Percentiles rank a stretch among this genome's conserved stretches.
phyloP scores from a whole-genome alignment of 2,113 vertebrate species.

The Bufo gargarizans region DNA sequence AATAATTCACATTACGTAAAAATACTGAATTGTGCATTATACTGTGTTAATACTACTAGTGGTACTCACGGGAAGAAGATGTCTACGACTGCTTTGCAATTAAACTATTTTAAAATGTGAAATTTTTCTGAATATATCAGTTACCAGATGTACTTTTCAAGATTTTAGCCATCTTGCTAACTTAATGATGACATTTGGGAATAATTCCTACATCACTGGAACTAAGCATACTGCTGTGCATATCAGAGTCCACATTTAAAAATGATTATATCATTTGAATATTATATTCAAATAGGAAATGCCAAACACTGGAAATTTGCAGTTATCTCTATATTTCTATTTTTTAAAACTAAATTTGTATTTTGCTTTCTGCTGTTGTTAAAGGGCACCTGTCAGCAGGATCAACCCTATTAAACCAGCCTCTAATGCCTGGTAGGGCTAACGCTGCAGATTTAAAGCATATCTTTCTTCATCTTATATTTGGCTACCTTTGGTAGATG shows the following conservation, averaged over 20 bases:
- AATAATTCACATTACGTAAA: too few species aligned
- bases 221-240: conserved; percentile 16
- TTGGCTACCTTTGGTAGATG: too few species aligned
- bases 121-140: conserved; percentile 25
- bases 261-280: conserved; percentile 39
- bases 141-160: conserved; percentile 32
- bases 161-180: conserved; percentile 18
- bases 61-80: not conserved
- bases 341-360: not conserved
- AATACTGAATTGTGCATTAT: too few species aligned
- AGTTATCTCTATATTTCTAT: not conserved
- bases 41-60: not conserved
- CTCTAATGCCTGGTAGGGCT: too few species aligned
- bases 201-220: conserved; percentile 20
- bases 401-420: too few species aligned
- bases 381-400: too few species aligned
- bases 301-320: not conserved
- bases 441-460: too few species aligned
- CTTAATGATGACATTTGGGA: conserved; percentile 53
- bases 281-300: not conserved
- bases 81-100: conserved; percentile 10
- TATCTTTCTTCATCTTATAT: too few species aligned
- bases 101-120: conserved; percentile 20
- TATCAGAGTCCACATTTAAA: conserved; percentile 39
- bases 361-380: not conserved